These are phyloP conservation scores for Drosophila limbata DNA, from an alignment of 2,888 invertebrate species.

Conservation along the genomic window DNA sequence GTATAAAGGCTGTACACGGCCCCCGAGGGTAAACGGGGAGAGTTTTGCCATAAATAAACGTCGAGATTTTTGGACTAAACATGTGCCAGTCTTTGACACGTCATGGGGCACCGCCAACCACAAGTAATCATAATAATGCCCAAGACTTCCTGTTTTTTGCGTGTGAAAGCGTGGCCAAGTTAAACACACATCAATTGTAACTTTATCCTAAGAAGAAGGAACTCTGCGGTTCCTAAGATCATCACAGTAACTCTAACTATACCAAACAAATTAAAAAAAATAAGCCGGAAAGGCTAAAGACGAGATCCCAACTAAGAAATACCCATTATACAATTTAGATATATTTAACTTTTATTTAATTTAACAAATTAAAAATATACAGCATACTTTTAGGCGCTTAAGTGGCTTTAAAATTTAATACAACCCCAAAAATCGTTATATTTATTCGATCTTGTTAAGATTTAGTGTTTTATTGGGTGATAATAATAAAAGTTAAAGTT, in stretches of 20 bases:
- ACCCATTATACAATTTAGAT: no score
- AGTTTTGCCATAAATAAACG: constrained; percentile 59
- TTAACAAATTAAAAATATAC: no score
- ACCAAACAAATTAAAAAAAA: not conserved
- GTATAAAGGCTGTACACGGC: constrained; percentile 38
- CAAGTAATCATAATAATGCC: constrained; percentile 20
- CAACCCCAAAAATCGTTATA: no score
- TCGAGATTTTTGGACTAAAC: constrained; percentile 51
- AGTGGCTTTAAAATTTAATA: no score
- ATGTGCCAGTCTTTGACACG: constrained; percentile 57
- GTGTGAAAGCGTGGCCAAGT: constrained; percentile 52
- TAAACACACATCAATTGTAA: not conserved
- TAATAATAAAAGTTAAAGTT: no score
- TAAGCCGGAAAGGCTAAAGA: no score
- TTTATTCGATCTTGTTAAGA: no score
- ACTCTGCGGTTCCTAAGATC: constrained; percentile 15
- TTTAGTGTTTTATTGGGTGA: no score
- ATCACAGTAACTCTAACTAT: not conserved
- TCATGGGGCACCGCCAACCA: constrained; percentile 14
- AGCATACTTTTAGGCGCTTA: no score
- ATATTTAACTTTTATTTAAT: no score
- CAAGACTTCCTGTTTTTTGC: constrained; percentile 64
- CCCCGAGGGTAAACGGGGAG: constrained; percentile 37
- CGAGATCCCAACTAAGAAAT: no score
- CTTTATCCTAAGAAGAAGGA: constrained; percentile 5